Evolutionary conservation across 2,113 vertebrate genomes (phyloP).

Genomic region (Paramormyrops kingsleyae): DNA sequence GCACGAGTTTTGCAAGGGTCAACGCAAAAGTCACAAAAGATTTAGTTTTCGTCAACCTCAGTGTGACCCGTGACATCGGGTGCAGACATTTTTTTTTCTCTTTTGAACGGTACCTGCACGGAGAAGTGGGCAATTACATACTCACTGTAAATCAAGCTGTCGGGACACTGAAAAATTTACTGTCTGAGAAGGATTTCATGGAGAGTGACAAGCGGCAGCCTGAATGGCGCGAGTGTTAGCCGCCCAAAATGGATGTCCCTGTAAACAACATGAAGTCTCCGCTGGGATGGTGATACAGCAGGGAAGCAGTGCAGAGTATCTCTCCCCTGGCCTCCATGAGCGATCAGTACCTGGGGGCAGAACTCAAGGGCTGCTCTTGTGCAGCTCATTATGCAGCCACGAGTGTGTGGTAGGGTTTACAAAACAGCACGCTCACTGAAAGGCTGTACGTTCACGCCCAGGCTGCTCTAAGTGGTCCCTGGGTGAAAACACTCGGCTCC

Average conservation of each 20-base stretch:
- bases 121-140: neutral
- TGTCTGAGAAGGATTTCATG: neutral
- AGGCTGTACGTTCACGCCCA: neutral
- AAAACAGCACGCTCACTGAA: neutral
- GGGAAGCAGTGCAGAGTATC: neutral
- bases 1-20: neutral
- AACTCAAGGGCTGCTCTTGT: constrained; percentile 1
- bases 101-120: neutral
- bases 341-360: neutral
- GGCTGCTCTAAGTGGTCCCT: neutral
- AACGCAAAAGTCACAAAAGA: neutral
- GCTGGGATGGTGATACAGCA: neutral
- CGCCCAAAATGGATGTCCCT: neutral
- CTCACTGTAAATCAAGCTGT: constrained; percentile 7
- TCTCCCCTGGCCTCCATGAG: neutral
- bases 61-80: neutral
- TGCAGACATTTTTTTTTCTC: neutral
- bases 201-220: neutral
- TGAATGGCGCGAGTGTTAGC: constrained; percentile 11
- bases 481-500: neutral
- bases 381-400: neutral
- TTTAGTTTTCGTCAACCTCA: constrained; percentile 32
- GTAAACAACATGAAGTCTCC: neutral
- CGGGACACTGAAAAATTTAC: constrained; percentile 10
- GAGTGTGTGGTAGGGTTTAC: neutral